phyloP scores from a whole-genome alignment of 1,140 invertebrate species.

The Papilio polyxenes region DNA sequence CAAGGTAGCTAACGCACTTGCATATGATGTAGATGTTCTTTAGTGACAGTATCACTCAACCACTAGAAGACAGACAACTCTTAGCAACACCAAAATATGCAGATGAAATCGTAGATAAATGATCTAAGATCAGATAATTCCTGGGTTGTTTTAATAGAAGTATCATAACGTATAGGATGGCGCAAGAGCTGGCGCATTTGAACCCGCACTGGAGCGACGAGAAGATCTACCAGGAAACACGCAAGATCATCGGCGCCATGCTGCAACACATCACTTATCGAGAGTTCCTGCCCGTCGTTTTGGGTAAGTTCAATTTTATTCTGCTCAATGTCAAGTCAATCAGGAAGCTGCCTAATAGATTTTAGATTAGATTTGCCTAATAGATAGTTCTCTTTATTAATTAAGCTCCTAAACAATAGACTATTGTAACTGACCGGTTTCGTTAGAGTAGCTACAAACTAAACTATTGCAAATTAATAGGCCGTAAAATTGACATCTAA shows the following conservation, averaged over 20 bases:
- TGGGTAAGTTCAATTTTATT: constrained; percentile 79
- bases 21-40: no score
- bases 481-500: neutral
- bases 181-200: constrained; percentile 86
- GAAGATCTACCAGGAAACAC: constrained; percentile 92
- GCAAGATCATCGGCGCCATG: constrained; percentile 90
- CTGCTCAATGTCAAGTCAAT: neutral
- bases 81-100: no score
- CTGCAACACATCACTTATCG: constrained; percentile 94
- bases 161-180: constrained; percentile 81
- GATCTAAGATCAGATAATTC: no score
- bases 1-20: no score
- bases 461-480: neutral
- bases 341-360: no score
- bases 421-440: neutral
- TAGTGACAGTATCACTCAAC: no score
- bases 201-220: constrained; percentile 95
- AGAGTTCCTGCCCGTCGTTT: constrained; percentile 92
- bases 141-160: constrained; percentile 30
- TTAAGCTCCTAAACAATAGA: neutral
- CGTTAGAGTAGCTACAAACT: neutral
- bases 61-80: no score
- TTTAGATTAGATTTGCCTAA: no score
- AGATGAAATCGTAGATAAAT: no score
- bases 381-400: neutral